phyloP scores from a whole-genome alignment of 2,113 vertebrate species.

The Entelurus aequoreus region DNA sequence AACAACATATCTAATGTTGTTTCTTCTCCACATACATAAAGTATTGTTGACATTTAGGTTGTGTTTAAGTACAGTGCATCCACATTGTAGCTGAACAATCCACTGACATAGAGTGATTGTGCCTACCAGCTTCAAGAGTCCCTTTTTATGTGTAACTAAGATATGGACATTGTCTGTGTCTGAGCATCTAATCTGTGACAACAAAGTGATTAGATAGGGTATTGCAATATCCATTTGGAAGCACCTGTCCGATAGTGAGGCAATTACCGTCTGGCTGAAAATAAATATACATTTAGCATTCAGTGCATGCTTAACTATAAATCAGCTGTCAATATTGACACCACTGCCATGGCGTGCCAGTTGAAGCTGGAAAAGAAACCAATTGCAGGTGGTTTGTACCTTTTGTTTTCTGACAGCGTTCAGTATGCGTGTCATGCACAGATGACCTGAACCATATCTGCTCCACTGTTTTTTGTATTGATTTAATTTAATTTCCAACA shows the following conservation, averaged over 20 bases:
- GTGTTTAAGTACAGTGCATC: not conserved
- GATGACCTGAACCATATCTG: not conserved
- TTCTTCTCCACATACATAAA: not conserved
- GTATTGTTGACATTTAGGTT: no score
- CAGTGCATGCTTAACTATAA: conserved; percentile 26
- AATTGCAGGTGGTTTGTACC: conserved; percentile 8
- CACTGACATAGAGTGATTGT: conserved; percentile 7
- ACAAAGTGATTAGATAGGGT: conserved; percentile 26
- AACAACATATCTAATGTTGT: not conserved
- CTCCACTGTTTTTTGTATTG: not conserved
- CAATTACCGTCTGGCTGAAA: conserved; percentile 33
- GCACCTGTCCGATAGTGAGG: conserved; percentile 35
- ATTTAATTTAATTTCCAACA: not conserved
- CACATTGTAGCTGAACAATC: conserved; percentile 2
- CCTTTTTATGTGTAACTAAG: conserved; percentile 14
- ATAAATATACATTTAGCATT: conserved; percentile 43
- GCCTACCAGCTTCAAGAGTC: not conserved
- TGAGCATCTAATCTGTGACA: conserved; percentile 20
- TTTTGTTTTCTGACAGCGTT: not conserved
- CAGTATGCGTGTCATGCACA: not conserved
- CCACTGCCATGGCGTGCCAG: not conserved
- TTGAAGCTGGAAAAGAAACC: conserved; percentile 2
- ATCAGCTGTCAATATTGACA: conserved; percentile 46
- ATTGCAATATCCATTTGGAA: conserved; percentile 35
- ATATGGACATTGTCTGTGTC: conserved; percentile 33